These are phyloP conservation scores for Siniperca scherzeri DNA, from an alignment of 2,797 vertebrate species.

Conservation along the genomic window DNA sequence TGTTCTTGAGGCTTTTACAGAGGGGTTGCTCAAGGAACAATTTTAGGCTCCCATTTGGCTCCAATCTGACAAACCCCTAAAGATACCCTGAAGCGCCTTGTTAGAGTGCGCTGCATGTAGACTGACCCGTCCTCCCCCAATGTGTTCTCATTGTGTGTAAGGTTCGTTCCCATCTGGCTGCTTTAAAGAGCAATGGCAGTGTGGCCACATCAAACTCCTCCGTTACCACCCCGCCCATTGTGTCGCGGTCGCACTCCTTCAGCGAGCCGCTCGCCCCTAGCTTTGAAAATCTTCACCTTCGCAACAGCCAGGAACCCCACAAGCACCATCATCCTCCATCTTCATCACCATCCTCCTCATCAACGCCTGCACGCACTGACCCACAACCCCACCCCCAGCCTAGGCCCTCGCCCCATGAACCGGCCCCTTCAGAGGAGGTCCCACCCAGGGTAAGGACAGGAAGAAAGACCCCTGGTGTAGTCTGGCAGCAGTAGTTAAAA, in stretches of 20 bases:
- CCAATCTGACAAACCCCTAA: slow-evolving; percentile 36
- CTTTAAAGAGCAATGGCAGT: slow-evolving; percentile 92
- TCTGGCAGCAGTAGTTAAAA: slow-evolving; percentile 6
- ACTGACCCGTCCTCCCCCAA: slow-evolving; percentile 62
- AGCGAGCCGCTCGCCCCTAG: slow-evolving; percentile 91
- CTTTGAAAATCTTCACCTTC: slow-evolving; percentile 93
- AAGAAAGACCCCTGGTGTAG: neutral
- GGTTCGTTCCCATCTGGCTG: slow-evolving; percentile 94
- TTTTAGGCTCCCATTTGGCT: slow-evolving; percentile 15
- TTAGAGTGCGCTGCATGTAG: slow-evolving; percentile 64
- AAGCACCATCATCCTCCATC: slow-evolving; percentile 61
- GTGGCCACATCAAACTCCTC: slow-evolving; percentile 58
- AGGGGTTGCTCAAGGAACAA: slow-evolving; percentile 3
- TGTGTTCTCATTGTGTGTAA: slow-evolving; percentile 81
- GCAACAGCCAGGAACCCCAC: slow-evolving; percentile 83
- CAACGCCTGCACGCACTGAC: slow-evolving; percentile 90
- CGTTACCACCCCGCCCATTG: slow-evolving; percentile 79
- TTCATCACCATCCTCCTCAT: slow-evolving; percentile 66
- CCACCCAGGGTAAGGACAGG: slow-evolving; percentile 81
- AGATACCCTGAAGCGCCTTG: slow-evolving; percentile 10
- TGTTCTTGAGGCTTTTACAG: neutral
- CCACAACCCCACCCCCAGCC: slow-evolving; percentile 89
- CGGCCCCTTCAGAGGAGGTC: slow-evolving; percentile 84
- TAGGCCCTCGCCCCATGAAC: slow-evolving; percentile 88
- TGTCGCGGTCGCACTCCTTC: slow-evolving; percentile 92